Conservation (phyloP, 2,797 vertebrate genomes). For the Limnodromus scolopaceus region DNA sequence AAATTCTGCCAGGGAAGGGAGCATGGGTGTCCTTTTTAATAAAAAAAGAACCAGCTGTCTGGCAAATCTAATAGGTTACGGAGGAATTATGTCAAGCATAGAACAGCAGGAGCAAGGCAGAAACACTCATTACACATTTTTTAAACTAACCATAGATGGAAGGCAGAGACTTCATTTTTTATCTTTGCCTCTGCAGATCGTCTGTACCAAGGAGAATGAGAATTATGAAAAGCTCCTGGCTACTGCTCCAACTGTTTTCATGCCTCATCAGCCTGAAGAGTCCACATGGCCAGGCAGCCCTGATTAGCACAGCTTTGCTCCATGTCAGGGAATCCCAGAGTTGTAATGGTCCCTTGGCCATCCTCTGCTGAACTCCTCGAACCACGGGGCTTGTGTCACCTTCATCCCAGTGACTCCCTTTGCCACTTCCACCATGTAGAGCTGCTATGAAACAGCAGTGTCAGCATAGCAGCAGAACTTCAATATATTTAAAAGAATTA, state of each 20-base stretch:
- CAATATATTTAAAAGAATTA: background rate
- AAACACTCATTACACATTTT: constrained; percentile 30
- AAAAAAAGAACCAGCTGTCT: background rate
- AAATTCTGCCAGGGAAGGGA: background rate
- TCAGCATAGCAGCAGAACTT: background rate
- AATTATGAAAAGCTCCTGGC: constrained; percentile 36
- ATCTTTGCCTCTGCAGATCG: constrained; percentile 7
- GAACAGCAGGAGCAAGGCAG: constrained; percentile 11
- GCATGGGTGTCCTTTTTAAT: background rate
- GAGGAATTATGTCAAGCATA: constrained; percentile 34
- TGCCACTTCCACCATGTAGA: rapidly evolving
- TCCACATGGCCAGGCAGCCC: background rate
- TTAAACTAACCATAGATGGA: constrained; percentile 14
- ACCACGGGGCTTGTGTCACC: background rate
- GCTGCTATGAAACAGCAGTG: background rate
- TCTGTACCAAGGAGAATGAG: background rate
- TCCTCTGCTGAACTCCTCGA: background rate
- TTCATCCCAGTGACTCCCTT: background rate
- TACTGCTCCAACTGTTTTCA: constrained; percentile 19
- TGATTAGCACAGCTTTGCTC: background rate
- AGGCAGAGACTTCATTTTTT: background rate
- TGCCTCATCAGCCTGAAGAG: constrained; percentile 25
- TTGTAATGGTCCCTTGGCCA: background rate
- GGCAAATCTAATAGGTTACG: background rate
- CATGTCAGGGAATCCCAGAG: background rate